Evolutionary conservation across 2,888 invertebrate genomes (phyloP).

Genomic region (Coelogynopora nodosa): DNA sequence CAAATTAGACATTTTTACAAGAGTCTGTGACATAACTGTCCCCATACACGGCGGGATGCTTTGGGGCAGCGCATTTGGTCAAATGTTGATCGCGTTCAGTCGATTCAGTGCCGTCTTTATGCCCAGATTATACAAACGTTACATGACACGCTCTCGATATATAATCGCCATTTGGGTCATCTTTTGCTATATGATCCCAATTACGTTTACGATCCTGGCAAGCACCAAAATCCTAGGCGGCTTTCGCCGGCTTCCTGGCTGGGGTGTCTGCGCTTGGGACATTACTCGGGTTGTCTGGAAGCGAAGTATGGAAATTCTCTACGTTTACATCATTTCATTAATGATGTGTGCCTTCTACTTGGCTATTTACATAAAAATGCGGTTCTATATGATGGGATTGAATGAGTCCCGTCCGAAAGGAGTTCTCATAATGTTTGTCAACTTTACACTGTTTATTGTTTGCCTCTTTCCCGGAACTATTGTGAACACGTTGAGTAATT

Average conservation of each 20-base stretch:
- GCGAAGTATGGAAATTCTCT: background rate
- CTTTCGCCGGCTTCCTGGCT: constrained; percentile 9
- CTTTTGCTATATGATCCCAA: background rate
- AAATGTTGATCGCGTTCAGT: constrained; percentile 20
- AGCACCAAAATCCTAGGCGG: background rate
- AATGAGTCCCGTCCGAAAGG: constrained; percentile 6
- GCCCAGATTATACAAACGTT: background rate
- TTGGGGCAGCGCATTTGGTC: constrained; percentile 23
- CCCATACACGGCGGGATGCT: background rate
- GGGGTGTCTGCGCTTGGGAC: constrained; percentile 31
- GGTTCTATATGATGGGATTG: background rate
- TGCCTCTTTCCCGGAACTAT: constrained; percentile 13
- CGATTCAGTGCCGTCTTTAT: background rate
- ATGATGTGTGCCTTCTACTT: background rate
- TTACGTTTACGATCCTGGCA: background rate
- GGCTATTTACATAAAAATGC: background rate
- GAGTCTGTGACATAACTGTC: too few species aligned
- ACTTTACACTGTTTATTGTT: background rate
- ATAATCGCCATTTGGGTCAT: background rate
- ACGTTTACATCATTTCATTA: background rate
- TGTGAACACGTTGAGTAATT: constrained; percentile 1
- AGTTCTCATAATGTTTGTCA: constrained; percentile 20
- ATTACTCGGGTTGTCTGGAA: background rate
- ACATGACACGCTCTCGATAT: background rate
- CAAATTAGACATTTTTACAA: too few species aligned